Evolutionary conservation across 2,113 vertebrate genomes (phyloP).

Genomic region (Pitta sordida): DNA sequence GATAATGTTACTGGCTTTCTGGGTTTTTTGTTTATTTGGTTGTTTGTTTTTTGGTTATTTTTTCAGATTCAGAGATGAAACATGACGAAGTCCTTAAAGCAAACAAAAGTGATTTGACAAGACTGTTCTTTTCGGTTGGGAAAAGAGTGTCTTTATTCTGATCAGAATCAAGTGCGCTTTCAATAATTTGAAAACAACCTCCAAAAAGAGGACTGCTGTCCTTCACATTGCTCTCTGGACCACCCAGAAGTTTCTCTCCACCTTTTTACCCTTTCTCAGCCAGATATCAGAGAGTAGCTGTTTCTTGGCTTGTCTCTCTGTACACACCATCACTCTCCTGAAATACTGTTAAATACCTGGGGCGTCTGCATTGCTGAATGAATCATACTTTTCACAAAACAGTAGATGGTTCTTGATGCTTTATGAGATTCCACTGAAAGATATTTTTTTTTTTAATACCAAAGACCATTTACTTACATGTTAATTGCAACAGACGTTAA

Average conservation of each 20-base stretch:
- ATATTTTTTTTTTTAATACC: not conserved
- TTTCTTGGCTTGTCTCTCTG: not conserved
- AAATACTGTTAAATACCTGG: not conserved
- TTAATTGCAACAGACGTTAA: not conserved
- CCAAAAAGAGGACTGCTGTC: not conserved
- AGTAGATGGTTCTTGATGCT: not conserved
- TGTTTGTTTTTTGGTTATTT: not conserved
- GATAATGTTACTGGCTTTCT: not conserved
- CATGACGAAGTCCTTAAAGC: not conserved
- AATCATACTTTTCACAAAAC: not conserved
- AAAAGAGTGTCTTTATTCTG: not conserved
- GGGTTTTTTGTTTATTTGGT: not conserved
- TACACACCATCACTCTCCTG: not conserved
- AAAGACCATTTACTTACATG: not conserved
- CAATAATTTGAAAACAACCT: not conserved
- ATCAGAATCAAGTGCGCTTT: not conserved
- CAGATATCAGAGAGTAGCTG: not conserved
- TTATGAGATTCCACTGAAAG: not conserved
- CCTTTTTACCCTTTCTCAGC: not conserved
- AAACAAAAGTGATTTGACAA: not conserved
- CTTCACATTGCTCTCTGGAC: not conserved
- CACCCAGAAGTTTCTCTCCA: not conserved
- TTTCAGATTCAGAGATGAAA: not conserved
- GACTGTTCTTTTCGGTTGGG: accelerated
- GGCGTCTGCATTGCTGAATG: not conserved